Base-by-base conservation (phyloP, 2,888 invertebrate genomes). In the Drosophila dives region DNA sequence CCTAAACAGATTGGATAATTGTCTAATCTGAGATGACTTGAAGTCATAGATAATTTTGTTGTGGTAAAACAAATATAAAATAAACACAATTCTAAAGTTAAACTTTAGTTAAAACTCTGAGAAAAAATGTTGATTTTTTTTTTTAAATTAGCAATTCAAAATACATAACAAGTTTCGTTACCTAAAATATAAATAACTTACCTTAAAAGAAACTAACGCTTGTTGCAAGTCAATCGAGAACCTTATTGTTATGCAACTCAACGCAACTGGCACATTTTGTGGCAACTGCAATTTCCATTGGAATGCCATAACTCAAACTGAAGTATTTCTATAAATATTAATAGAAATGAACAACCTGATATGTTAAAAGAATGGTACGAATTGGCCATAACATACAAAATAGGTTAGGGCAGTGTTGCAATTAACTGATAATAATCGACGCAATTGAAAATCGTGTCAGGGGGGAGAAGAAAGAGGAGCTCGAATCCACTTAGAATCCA, bases 401-500 rank as follows among this genome's bases (percentile, higher is more conserved):
- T 20, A 2, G 8, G 38, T 38, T 38, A 17, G 38, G 7, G 0
- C 17, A 38, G 38, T 38, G 38, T 38, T 38, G 38, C 38, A 17
- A 17, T 38, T 38, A 15, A 15, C 15, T 36, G 36, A 7, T 15
- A 5, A 12, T 33, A 33, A 15, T 34, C 8, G 20, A 33, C 17
- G 4, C 3, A 40, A 40, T 20, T 29, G 23, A 2, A 17, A 32
- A 3, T 20, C 1, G 26, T 26, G 11, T 33, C 10, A 29, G 10
- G 8, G 8, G 6, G 17, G 32, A 38, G 68, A 4, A 0, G 26
- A 40, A 40, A 40, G 20, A 38, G 17, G 29, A 32, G 42, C 32
- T 59, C 38, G 26, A 54, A 49, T 51, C 53, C 62, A 58, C 45
- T 56, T 64, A 53, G n/a, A 26, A 54, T 29, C 67, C 48, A 12